These are phyloP conservation scores for Leucophenga varia DNA, from an alignment of 1,140 invertebrate species.

Conservation along the genomic window DNA sequence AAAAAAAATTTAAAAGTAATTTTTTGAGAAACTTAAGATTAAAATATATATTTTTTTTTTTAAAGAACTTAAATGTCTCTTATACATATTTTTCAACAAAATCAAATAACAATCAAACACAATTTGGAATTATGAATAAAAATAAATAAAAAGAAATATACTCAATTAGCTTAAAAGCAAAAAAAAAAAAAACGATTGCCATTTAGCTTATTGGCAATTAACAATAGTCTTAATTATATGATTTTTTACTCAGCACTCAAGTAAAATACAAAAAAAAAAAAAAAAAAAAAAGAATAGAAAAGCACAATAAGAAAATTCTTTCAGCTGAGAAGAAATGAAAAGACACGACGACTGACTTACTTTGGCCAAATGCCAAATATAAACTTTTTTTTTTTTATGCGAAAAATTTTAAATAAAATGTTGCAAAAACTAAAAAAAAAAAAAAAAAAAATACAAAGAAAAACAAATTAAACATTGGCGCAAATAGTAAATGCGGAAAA, in stretches of 20 bases:
- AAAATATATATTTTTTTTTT: slow-evolving; percentile 34
- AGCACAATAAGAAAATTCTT: too few species aligned
- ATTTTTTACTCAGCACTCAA: too few species aligned
- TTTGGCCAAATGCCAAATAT: slow-evolving; percentile 41
- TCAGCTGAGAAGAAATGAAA: slow-evolving; percentile 19
- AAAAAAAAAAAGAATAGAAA: too few species aligned
- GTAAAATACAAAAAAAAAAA: too few species aligned
- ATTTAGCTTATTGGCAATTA: slow-evolving; percentile 51
- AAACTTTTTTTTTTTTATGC: slow-evolving; percentile 36
- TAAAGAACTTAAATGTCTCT: slow-evolving; percentile 33
- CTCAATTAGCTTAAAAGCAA: slow-evolving; percentile 28
- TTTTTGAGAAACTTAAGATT: too few species aligned
- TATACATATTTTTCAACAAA: slow-evolving; percentile 45
- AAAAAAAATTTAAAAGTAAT: too few species aligned
- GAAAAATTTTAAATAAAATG: too few species aligned
- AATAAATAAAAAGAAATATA: background rate
- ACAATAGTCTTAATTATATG: slow-evolving; percentile 51
- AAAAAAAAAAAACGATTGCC: slow-evolving; percentile 49
- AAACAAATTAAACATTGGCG: slow-evolving; percentile 40
- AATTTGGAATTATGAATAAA: background rate
- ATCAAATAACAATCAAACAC: slow-evolving; percentile 20
- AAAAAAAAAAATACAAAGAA: slow-evolving; percentile 48
- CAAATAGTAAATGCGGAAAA: slow-evolving; percentile 19
- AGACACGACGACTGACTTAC: slow-evolving; percentile 50
- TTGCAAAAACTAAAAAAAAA: slow-evolving; percentile 51